Percentiles rank a stretch among this genome's conserved stretches.
These are phyloP conservation scores for Achroia grisella DNA, from an alignment of 1,140 invertebrate species.

Conservation along the genomic window DNA sequence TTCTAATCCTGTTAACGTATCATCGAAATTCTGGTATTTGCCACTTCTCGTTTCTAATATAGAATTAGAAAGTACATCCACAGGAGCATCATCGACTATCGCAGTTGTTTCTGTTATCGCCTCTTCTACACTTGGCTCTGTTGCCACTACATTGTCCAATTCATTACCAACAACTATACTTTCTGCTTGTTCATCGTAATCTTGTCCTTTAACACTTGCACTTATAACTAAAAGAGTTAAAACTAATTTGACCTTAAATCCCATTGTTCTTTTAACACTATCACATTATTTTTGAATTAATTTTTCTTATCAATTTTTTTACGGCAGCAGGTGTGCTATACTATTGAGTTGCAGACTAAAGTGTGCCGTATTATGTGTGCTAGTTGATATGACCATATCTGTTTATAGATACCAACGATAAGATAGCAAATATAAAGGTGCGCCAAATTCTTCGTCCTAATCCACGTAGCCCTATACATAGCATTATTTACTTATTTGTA, in stretches of 20 bases:
- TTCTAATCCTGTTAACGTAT: slow-evolving; percentile 29
- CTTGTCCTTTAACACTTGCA: slow-evolving; percentile 49
- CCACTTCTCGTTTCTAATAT: slow-evolving; percentile 45
- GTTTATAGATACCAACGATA: slow-evolving; percentile 55
- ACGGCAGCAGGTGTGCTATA: slow-evolving; percentile 53
- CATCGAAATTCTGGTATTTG: slow-evolving; percentile 44
- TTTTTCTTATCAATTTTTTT: slow-evolving; percentile 23
- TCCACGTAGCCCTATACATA: slow-evolving; percentile 32
- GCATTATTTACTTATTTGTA: background rate
- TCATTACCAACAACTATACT: slow-evolving; percentile 18
- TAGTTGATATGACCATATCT: slow-evolving; percentile 60
- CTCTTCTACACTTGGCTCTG: slow-evolving; percentile 13
- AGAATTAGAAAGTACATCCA: background rate
- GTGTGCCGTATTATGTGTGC: slow-evolving; percentile 55
- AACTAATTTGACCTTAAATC: slow-evolving; percentile 49
- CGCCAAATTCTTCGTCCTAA: slow-evolving; percentile 70
- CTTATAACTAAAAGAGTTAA: slow-evolving; percentile 50
- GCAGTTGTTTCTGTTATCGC: background rate
- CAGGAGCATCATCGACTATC: background rate
- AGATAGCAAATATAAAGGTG: slow-evolving; percentile 68
- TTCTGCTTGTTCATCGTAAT: slow-evolving; percentile 16
- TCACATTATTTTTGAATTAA: slow-evolving; percentile 13
- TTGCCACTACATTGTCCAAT: slow-evolving; percentile 28
- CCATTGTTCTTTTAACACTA: slow-evolving; percentile 37
- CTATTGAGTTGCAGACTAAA: slow-evolving; percentile 52